Conservation (phyloP, 2,888 invertebrate genomes). For the Lasioglossum leucozonium region DNA sequence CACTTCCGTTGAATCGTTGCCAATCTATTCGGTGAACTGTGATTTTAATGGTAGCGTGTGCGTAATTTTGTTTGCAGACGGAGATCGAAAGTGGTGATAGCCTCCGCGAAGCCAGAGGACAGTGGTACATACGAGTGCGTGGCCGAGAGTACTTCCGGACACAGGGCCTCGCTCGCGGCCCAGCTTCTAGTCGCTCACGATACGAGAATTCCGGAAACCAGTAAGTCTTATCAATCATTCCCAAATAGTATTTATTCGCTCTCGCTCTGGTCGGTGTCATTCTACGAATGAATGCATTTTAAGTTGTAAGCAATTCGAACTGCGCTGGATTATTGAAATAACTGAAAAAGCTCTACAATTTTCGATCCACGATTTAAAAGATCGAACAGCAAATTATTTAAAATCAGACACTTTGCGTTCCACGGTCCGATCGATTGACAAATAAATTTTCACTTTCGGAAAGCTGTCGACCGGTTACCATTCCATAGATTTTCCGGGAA, state of each 20-base stretch:
- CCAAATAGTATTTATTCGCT: background rate
- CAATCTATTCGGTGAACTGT: background rate
- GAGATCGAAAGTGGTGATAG: constrained; percentile 93
- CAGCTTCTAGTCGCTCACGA: constrained; percentile 85
- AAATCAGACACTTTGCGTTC: no score
- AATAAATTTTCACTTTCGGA: no score
- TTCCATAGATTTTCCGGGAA: background rate
- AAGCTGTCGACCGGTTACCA: background rate
- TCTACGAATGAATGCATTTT: no score
- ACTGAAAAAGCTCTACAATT: no score
- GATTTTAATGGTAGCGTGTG: constrained; percentile 17
- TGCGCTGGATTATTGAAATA: no score
- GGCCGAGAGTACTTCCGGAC: constrained; percentile 89
- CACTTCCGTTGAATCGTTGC: background rate
- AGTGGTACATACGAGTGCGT: constrained; percentile 93
- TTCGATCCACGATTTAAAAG: no score
- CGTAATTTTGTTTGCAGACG: constrained; percentile 86
- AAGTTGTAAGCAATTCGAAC: no score
- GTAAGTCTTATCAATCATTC: constrained; percentile 81
- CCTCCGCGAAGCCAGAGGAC: constrained; percentile 90
- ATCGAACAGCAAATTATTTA: no score
- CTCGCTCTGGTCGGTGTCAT: no score
- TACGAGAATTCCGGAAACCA: constrained; percentile 85
- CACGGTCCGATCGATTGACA: no score
- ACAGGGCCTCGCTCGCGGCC: constrained; percentile 86